phyloP scores from a whole-genome alignment of 1,140 invertebrate species.

The Papilio xuthus region DNA sequence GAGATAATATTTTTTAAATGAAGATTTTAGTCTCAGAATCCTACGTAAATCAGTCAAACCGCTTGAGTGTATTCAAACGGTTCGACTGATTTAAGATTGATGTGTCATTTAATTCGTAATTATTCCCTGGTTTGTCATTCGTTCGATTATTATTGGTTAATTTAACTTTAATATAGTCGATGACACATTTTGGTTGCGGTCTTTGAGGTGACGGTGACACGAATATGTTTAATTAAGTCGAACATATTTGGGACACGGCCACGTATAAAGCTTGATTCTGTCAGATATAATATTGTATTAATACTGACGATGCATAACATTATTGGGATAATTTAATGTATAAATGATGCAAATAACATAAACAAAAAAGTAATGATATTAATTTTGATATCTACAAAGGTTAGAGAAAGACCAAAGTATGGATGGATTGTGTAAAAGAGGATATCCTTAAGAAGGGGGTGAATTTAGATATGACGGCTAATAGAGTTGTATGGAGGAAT shows the following conservation, averaged over 20 bases:
- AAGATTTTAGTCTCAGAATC: too few relatives aligned
- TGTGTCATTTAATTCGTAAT: neutral
- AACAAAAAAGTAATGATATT: too few relatives aligned
- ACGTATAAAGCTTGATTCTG: neutral
- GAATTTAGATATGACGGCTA: too few relatives aligned
- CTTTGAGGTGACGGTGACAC: neutral
- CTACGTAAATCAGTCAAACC: too few relatives aligned
- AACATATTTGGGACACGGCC: neutral
- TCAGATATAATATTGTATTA: neutral
- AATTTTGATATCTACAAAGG: too few relatives aligned
- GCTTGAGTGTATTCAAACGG: too few relatives aligned
- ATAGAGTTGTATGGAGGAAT: too few relatives aligned
- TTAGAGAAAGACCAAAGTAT: too few relatives aligned
- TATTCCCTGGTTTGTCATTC: neutral
- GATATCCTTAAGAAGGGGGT: too few relatives aligned
- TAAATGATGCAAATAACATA: too few relatives aligned
- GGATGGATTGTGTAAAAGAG: too few relatives aligned
- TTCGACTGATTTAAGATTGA: neutral
- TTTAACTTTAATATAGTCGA: neutral
- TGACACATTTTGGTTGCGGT: neutral
- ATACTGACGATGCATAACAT: neutral
- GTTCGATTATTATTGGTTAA: neutral
- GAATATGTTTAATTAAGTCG: slow-evolving; percentile 17
- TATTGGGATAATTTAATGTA: neutral
- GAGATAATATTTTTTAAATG: too few relatives aligned